Conservation (phyloP, 2,113 vertebrate species). For the Mastomys natalensis region DNA sequence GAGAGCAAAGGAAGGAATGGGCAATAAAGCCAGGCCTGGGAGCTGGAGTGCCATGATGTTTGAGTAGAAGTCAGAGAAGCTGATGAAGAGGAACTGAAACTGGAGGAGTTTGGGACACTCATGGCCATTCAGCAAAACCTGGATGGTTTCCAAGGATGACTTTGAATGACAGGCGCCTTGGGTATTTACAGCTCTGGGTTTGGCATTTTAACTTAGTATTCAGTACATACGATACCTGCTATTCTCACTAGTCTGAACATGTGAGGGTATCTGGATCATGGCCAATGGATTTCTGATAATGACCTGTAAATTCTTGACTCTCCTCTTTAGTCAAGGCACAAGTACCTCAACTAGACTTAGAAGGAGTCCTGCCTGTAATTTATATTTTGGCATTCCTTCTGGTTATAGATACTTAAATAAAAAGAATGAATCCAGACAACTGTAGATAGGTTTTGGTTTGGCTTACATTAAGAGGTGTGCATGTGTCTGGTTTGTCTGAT, state of each 20-base stretch:
- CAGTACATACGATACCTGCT: not conserved
- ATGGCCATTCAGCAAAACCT: not conserved
- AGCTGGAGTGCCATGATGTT: not conserved
- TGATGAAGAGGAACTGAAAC: no score
- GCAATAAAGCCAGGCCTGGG: not conserved
- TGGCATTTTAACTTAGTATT: not conserved
- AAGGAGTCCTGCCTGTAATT: not conserved
- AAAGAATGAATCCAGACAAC: not conserved
- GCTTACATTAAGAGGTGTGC: not conserved
- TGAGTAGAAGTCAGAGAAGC: not conserved
- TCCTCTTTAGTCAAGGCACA: not conserved
- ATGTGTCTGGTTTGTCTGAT: conserved; percentile 2
- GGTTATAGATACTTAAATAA: not conserved
- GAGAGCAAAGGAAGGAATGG: not conserved
- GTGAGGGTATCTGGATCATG: not conserved
- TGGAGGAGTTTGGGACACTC: not conserved
- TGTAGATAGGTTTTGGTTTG: not conserved
- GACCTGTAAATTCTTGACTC: not conserved
- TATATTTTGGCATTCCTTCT: not conserved
- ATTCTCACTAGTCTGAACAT: not conserved
- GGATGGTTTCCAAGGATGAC: no score
- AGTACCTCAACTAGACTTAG: rapidly evolving
- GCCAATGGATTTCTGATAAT: not conserved
- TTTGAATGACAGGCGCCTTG: not conserved
- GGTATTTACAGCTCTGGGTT: not conserved